phyloP scores from a whole-genome alignment of 1,140 invertebrate genomes.

The Trichonephila clavata region DNA sequence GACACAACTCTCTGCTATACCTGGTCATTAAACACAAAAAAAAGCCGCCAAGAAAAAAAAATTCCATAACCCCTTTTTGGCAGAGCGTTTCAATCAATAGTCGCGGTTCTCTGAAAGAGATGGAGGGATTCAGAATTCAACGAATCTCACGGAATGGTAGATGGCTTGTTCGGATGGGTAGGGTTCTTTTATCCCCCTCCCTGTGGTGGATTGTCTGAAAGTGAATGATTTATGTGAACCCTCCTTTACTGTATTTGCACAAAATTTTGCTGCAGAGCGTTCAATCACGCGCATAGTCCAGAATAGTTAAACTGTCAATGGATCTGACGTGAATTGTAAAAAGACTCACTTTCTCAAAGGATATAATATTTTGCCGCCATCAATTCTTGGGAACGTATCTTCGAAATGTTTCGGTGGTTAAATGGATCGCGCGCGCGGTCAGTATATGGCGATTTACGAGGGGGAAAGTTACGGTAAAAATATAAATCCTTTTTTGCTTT shows the following conservation, averaged over 20 bases:
- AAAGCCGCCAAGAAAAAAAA: neutral
- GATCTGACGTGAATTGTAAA: neutral
- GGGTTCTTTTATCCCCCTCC: neutral
- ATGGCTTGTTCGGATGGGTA: neutral
- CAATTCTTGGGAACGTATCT: conserved; percentile 12
- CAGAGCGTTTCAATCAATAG: conserved; percentile 59
- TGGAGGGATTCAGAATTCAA: neutral
- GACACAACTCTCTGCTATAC: neutral
- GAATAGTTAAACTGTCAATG: conserved; percentile 60
- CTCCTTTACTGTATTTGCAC: conserved; percentile 44
- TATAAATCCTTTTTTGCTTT: neutral
- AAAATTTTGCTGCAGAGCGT: conserved; percentile 8
- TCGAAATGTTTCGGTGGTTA: conserved; percentile 13
- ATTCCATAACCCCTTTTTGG: conserved; percentile 30
- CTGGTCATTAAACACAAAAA: conserved; percentile 3
- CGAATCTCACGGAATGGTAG: too few relatives aligned
- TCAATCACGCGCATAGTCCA: conserved; percentile 25
- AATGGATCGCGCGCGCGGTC: conserved; percentile 60
- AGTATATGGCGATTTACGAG: too few relatives aligned
- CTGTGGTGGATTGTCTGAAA: neutral
- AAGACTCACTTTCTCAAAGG: neutral
- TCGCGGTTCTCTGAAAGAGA: conserved; percentile 1
- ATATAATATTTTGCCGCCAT: conserved; percentile 20
- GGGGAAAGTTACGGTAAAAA: neutral
- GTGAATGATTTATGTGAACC: conserved; percentile 41